Conservation (phyloP, 2,113 vertebrate species). For the Lepisosteus osseus region DNA sequence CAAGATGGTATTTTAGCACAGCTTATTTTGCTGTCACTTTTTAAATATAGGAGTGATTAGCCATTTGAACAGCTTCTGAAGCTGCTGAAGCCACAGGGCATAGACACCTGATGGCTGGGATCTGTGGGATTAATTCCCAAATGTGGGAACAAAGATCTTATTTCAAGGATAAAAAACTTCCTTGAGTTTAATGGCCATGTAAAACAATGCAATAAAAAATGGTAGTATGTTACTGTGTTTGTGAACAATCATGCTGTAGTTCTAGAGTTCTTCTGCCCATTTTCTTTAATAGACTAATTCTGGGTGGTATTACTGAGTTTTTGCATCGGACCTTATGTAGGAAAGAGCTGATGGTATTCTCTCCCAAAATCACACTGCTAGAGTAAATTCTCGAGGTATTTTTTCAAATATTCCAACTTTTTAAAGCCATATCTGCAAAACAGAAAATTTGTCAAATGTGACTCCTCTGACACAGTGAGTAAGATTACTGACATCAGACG, state of each 20-base stretch:
- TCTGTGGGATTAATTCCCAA: not conserved
- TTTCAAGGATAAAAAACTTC: conserved; percentile 14
- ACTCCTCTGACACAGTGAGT: no score
- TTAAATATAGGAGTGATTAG: conserved; percentile 60
- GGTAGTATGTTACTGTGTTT: not conserved
- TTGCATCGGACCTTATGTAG: no score
- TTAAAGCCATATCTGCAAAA: no score
- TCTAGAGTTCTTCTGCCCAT: not conserved
- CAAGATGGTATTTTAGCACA: conserved; percentile 8
- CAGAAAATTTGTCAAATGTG: no score
- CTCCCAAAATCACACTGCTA: no score
- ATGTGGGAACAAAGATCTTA: conserved; percentile 2
- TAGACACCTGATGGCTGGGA: not conserved
- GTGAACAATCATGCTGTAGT: conserved; percentile 5
- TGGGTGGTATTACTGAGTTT: no score
- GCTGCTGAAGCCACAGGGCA: conserved; percentile 10
- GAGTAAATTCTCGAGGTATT: no score
- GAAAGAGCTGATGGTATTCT: no score
- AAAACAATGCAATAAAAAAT: conserved; percentile 21
- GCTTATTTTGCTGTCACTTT: conserved; percentile 29
- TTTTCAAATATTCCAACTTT: no score
- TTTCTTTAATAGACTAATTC: not conserved
- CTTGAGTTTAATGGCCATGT: conserved; percentile 14
- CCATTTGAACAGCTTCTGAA: conserved; percentile 42
- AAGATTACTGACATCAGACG: no score